These are phyloP conservation scores for Cettia cetti DNA, from an alignment of 2,113 vertebrate species.

Conservation along the genomic window DNA sequence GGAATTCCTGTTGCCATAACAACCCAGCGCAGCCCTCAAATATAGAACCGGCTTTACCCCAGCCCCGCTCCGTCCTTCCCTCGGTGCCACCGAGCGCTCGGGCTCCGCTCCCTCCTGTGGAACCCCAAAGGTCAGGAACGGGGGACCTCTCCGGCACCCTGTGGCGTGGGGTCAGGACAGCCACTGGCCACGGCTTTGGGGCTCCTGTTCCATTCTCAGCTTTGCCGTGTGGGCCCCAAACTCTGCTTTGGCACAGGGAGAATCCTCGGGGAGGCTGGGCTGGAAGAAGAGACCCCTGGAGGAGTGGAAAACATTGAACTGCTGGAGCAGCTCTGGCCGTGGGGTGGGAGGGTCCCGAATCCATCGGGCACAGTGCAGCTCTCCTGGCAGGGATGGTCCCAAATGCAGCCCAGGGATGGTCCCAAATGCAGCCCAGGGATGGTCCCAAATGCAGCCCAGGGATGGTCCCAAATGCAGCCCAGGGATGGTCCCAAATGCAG, in stretches of 20 bases:
- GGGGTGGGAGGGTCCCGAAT: rapidly evolving
- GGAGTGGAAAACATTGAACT: not conserved
- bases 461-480: not conserved
- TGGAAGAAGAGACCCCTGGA: not conserved
- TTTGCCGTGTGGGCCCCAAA: not conserved
- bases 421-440: too few relatives aligned
- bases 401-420: not conserved
- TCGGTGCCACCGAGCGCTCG: not conserved
- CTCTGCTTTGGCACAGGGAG: not conserved
- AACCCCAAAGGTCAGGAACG: not conserved
- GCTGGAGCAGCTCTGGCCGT: not conserved
- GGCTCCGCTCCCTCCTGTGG: not conserved
- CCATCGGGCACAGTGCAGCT: rapidly evolving
- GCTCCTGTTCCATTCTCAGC: not conserved
- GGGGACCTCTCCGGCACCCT: rapidly evolving
- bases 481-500: not conserved
- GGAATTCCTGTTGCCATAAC: slow-evolving; percentile 58
- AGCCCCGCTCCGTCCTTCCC: not conserved
- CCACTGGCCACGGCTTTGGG: rapidly evolving
- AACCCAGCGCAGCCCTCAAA: slow-evolving; percentile 21
- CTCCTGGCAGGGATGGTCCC: not conserved
- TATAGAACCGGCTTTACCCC: not conserved
- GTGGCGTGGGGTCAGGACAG: not conserved
- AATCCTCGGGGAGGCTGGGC: not conserved
- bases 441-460: not conserved